A percentile compares a stretch with the other conserved stretches of the same genome.
Evolutionary conservation across 2,113 vertebrate genomes (phyloP).

Genomic region (Oncorhynchus masou): DNA sequence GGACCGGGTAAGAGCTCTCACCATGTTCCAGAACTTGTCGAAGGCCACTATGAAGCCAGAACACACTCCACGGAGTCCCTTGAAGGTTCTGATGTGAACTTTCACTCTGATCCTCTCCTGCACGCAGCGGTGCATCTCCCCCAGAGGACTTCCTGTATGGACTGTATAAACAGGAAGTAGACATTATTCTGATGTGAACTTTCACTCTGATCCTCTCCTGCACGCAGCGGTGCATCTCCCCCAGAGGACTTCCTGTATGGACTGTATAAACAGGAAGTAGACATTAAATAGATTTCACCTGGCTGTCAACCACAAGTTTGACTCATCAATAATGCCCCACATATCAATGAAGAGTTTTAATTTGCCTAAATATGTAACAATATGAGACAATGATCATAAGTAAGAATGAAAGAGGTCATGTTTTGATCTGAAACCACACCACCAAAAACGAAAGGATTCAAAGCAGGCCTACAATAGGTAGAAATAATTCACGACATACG

Average conservation of each 20-base stretch:
- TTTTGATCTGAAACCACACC: no score
- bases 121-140: conserved; percentile 87
- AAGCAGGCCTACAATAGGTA: background rate
- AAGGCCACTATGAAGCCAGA: conserved; percentile 94
- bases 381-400: no score
- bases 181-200: no score
- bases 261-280: conserved; percentile 70
- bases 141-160: conserved; percentile 88
- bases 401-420: background rate
- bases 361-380: background rate
- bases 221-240: conserved; percentile 89
- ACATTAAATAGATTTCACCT: background rate
- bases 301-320: background rate
- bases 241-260: conserved; percentile 88
- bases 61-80: conserved; percentile 93
- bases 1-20: conserved; percentile 49
- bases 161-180: conserved; percentile 70
- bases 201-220: conserved; percentile 86
- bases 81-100: conserved; percentile 95
- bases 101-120: conserved; percentile 86
- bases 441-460: no score
- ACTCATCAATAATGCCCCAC: no score
- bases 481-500: conserved; percentile 67
- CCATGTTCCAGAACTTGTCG: conserved; percentile 99
- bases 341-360: background rate